These are phyloP conservation scores for Dendrolimus kikuchii DNA, from an alignment of 1,140 invertebrate genomes.

Conservation along the genomic window DNA sequence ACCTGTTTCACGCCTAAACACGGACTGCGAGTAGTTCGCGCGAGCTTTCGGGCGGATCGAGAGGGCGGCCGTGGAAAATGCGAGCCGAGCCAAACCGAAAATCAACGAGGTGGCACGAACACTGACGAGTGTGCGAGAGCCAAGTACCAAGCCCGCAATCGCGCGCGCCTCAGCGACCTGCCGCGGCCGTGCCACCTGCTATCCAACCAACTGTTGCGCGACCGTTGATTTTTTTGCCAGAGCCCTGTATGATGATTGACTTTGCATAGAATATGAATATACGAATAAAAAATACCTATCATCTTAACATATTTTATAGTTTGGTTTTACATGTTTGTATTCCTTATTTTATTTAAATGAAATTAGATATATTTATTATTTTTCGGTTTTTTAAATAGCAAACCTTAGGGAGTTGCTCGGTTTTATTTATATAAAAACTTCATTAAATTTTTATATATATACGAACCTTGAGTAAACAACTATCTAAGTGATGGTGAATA, in stretches of 20 bases:
- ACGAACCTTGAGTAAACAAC: no score
- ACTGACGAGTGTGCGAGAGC: slow-evolving; percentile 8
- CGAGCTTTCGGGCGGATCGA: slow-evolving; percentile 66
- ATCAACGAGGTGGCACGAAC: slow-evolving; percentile 18
- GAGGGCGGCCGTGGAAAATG: slow-evolving; percentile 61
- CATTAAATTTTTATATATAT: no score
- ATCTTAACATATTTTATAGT: no score
- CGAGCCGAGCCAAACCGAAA: slow-evolving; percentile 31
- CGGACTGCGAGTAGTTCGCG: slow-evolving; percentile 29
- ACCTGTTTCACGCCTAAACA: slow-evolving; percentile 42
- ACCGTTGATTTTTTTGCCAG: slow-evolving; percentile 68
- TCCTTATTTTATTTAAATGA: no score
- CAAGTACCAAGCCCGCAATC: slow-evolving; percentile 3
- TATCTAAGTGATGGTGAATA: no score
- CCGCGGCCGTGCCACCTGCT: slow-evolving; percentile 62
- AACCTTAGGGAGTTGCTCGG: no score
- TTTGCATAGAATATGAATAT: slow-evolving; percentile 52
- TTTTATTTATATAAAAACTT: no score
- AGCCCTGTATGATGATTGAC: slow-evolving; percentile 20
- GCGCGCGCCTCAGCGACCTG: slow-evolving; percentile 16
- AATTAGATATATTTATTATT: no score
- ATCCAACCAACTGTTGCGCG: slow-evolving; percentile 64
- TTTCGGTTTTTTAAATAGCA: no score
- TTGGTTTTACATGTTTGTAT: no score
- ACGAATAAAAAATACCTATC: no score